A percentile compares a stretch with the other conserved stretches of the same genome.
These are phyloP conservation scores for Lampropteryx suffumata DNA, from an alignment of 2,888 invertebrate genomes.

Conservation along the genomic window DNA sequence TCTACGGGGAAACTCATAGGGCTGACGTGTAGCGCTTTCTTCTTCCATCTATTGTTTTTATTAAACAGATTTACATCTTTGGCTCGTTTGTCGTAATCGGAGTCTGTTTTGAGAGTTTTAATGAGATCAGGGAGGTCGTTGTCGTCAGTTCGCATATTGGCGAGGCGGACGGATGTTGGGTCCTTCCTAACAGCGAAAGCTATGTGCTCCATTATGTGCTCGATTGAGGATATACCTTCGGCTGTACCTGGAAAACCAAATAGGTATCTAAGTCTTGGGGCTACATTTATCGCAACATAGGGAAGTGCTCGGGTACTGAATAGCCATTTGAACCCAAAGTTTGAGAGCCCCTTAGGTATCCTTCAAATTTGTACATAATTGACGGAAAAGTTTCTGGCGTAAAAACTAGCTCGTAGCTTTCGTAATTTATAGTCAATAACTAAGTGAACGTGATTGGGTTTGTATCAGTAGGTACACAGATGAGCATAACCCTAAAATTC, in stretches of 20 bases:
- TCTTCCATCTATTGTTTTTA: constrained; percentile 88
- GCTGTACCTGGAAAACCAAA: constrained; percentile 72
- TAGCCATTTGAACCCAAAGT: too few species aligned
- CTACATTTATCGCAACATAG: too few species aligned
- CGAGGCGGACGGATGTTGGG: constrained; percentile 79
- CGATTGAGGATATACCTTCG: constrained; percentile 83
- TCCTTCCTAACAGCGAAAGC: constrained; percentile 82
- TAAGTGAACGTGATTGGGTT: too few species aligned
- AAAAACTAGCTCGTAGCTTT: too few species aligned
- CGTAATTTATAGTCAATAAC: too few species aligned
- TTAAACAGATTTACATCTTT: constrained; percentile 82
- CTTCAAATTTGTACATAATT: too few species aligned
- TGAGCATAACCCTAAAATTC: too few species aligned
- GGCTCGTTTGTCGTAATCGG: constrained; percentile 80
- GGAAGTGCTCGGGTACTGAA: too few species aligned
- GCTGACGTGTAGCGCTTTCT: constrained; percentile 85
- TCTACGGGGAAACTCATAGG: constrained; percentile 86
- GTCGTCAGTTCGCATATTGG: constrained; percentile 77
- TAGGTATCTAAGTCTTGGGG: too few species aligned
- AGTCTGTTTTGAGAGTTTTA: constrained; percentile 74
- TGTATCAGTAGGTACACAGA: too few species aligned
- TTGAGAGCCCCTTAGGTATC: too few species aligned
- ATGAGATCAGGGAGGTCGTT: constrained; percentile 78
- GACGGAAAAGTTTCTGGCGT: too few species aligned
- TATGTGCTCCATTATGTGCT: constrained; percentile 87